phyloP scores from a whole-genome alignment of 2,888 invertebrate genomes.

The Chrysotoxum bicinctum region DNA sequence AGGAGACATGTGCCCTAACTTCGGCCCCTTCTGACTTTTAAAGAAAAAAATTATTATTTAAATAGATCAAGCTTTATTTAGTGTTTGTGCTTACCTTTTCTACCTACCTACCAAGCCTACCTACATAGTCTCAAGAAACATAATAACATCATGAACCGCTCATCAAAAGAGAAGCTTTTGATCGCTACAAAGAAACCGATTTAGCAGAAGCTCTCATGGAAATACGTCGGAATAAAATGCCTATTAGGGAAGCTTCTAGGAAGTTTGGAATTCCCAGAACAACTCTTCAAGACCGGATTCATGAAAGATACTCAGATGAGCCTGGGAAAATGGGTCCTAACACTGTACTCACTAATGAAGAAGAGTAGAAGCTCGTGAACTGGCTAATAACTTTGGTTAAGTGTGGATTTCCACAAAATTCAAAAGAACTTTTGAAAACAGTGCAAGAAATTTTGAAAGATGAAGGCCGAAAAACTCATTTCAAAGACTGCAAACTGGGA shows the following conservation, averaged over 20 bases:
- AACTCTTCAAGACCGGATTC: too few species aligned
- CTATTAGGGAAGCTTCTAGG: too few species aligned
- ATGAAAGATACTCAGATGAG: background rate
- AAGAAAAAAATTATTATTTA: too few species aligned
- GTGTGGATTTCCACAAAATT: background rate
- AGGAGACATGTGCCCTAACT: too few species aligned
- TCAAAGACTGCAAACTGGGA: background rate
- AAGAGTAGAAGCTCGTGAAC: background rate
- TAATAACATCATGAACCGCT: background rate
- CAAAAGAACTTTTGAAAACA: background rate
- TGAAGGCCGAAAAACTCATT: background rate
- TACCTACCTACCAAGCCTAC: background rate
- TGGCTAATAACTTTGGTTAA: background rate
- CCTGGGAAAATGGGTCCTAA: conserved; percentile 4
- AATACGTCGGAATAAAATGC: background rate
- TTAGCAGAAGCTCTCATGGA: background rate
- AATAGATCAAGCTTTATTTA: too few species aligned
- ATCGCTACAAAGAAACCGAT: background rate
- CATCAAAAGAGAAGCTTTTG: background rate
- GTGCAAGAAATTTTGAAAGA: background rate
- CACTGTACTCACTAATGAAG: background rate
- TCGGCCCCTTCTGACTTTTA: too few species aligned
- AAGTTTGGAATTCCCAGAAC: too few species aligned
- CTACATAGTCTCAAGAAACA: background rate
- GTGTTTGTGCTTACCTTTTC: too few species aligned